Evolutionary conservation across 2,888 invertebrate species (phyloP).

Genomic region (Cybosia mesomella): DNA sequence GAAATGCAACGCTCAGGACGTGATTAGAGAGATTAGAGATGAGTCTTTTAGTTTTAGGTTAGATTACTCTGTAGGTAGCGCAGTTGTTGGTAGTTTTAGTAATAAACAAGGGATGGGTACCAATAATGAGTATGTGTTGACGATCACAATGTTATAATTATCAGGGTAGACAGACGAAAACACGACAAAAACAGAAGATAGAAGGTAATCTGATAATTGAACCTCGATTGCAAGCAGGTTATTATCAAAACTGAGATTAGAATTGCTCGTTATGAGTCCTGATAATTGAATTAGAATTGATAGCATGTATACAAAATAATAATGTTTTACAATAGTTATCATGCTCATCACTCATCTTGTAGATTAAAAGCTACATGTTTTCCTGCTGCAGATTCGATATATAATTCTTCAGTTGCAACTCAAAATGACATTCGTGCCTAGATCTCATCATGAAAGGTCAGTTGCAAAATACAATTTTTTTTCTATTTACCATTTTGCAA

Average conservation of each 20-base stretch:
- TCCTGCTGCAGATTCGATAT: not conserved
- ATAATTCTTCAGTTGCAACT: not conserved
- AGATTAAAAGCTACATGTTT: slow-evolving; percentile 1
- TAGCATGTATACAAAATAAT: not conserved
- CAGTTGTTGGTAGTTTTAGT: no score
- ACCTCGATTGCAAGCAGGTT: not conserved
- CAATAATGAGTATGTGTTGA: no score
- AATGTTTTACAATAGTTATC: not conserved
- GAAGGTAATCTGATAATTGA: not conserved
- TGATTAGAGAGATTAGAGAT: no score
- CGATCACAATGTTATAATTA: no score
- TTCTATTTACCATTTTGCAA: no score
- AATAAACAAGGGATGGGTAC: no score
- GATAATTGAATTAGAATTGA: slow-evolving; percentile 4
- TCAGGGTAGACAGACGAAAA: no score
- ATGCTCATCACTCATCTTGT: not conserved
- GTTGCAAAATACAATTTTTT: not conserved
- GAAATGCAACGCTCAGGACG: no score
- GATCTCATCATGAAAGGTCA: slow-evolving; percentile 4
- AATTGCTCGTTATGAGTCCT: not conserved
- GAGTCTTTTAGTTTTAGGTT: no score
- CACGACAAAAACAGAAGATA: no score
- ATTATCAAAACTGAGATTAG: not conserved
- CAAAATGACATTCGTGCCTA: not conserved
- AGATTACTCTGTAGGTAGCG: no score